phyloP scores from a whole-genome alignment of 2,888 invertebrate species.

The Andrena bucephala region DNA sequence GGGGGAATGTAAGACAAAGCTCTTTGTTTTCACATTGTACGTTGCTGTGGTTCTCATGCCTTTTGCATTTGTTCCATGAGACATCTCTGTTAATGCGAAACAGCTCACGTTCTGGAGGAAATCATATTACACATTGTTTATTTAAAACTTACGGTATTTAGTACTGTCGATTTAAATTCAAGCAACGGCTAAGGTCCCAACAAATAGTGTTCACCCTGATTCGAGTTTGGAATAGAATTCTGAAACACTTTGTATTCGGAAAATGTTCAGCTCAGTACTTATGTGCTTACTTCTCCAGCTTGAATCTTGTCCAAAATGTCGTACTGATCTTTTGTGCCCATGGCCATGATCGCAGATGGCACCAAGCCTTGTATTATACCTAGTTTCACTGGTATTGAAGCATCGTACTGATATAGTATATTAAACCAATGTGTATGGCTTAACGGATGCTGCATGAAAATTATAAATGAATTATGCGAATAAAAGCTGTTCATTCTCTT shows the following conservation, averaged over 20 bases:
- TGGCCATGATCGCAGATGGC: conserved; percentile 83
- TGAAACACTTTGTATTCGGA: background rate
- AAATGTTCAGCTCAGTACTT: conserved; percentile 7
- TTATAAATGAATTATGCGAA: background rate
- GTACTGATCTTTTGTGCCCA: conserved; percentile 85
- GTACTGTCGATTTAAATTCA: background rate
- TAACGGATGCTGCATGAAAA: conserved; percentile 38
- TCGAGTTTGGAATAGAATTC: background rate
- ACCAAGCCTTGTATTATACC: conserved; percentile 85
- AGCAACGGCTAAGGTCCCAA: background rate
- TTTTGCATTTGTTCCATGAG: conserved; percentile 97
- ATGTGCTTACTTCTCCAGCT: conserved; percentile 78
- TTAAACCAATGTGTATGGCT: conserved; percentile 38
- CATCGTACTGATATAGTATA: conserved; percentile 50
- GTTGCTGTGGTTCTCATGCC: conserved; percentile 96
- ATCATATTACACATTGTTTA: background rate
- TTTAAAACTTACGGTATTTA: background rate
- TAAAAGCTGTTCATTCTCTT: background rate
- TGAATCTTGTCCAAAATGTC: conserved; percentile 80
- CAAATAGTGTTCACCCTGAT: background rate
- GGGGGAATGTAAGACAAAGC: conserved; percentile 96
- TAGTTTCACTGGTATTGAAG: conserved; percentile 81
- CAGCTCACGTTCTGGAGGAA: conserved; percentile 89
- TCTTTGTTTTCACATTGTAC: conserved; percentile 91
- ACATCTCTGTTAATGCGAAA: conserved; percentile 96